Base-by-base conservation (phyloP, 2,888 invertebrate genomes). In the Agrotis ipsilon region DNA sequence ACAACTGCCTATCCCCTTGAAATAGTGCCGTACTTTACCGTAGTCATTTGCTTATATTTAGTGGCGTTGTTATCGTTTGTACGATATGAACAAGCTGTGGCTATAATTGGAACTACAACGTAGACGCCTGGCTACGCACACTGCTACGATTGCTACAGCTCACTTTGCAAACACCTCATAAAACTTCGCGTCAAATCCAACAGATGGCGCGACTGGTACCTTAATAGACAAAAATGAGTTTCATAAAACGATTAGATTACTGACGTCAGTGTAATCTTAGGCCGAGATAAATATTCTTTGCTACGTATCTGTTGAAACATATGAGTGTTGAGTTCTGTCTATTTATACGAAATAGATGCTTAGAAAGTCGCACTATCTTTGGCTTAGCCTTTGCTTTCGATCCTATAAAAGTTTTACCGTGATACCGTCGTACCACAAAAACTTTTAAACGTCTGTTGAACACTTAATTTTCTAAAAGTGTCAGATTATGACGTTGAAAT, bases 201-300 rank as follows among this genome's bases (percentile, higher is more conserved):
- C 49, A 82, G 81, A 72, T 81, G 80, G 76, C 76, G 80, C 48
- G 76, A 70, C 57, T 16, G 7, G 68, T 67, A 32, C 13, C 19
- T 5, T n/a, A 13, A 9, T 6, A 1, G 16, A 39, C 19, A 5
- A 43, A 55, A 54, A 24, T 11, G 24, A 0, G 14, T 5, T 21
- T 24, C 21, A 43, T 9, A 46, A 7, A 43, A 18, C 9, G 27
- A 27, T 27, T 27, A 27, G 27, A 27, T 27, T 27, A 27, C 5
- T 27, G 27, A 5, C 27, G 27, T 27, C 27, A 27, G 27, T n/a
- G n/a, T n/a, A n/a, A n/a, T n/a, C n/a, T n/a, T n/a, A n/a, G n/a
- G n/a, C n/a, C n/a, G n/a, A n/a, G n/a, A n/a, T n/a, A n/a, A n/a
- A n/a, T n/a, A n/a, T n/a, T n/a, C n/a, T n/a, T n/a, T n/a, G n/a